Base-by-base conservation (phyloP, 2,797 vertebrate species). In the Syndactyla subalaris region DNA sequence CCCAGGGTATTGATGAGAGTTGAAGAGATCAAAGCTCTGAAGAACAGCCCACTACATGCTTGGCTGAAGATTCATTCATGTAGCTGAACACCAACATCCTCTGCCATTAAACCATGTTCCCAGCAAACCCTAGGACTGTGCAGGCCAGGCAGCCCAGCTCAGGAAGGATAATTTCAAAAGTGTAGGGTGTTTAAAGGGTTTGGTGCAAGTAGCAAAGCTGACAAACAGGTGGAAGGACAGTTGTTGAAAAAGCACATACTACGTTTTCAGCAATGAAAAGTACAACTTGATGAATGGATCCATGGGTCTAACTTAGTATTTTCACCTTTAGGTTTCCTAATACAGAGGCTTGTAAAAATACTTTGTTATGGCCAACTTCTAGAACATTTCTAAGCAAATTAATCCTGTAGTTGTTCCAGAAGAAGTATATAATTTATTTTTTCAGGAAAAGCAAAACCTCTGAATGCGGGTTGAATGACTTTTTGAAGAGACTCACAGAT, bases 1-100 rank as follows among this genome's bases (percentile, higher is more conserved):
- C n/a, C 21, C 27, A 14, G n/a, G 30, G 22, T 76, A 63, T 62
- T 0, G 0, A 19, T 8, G 43, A 27, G 58, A 61, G 23, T 8
- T 75, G 66, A 55, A 78, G 62, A 70, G n/a, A 59, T 29, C 6
- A 58, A 36, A 62, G 49, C 24, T 73, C 24, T 65, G 74, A 78
- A 68, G 61, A 86, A 6, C 30, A 76, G 48, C 38, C 38, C 17
- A 12, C n/a, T 49, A 11, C 39, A 43, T 58, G 38, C 39, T 67
- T 2, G 1, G 54, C 41, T 72, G 70, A 30, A 20, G 18, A 59
- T 51, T 66, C 22, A 62, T 38, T 57, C 9, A 46, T 32, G 59
- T 68, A 58, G 61, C 36, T 71, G 51, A 38, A 67, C 36, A 49
- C 34, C 20, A n/a, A 22, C 46, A 39, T 39, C 8, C n/a, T 65